A percentile compares a stretch with the other conserved stretches of the same genome.
phyloP scores from a whole-genome alignment of 2,113 vertebrate genomes.

The Pardalotus punctatus region DNA sequence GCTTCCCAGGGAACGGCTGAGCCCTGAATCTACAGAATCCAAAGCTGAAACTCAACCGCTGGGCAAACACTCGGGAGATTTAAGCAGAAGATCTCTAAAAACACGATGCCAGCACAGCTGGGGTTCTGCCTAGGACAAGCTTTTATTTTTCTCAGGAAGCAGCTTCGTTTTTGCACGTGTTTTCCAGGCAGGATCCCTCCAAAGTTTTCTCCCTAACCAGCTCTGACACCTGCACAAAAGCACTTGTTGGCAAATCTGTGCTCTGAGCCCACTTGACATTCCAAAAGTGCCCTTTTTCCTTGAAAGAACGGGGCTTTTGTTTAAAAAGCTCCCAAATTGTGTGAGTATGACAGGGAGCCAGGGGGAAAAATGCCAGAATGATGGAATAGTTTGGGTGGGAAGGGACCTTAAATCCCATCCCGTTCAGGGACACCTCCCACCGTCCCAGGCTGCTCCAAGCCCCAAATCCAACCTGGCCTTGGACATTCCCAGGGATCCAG shows the following conservation, averaged over 20 bases:
- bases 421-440: background rate
- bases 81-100: background rate
- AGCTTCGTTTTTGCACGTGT: background rate
- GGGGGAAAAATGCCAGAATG: background rate
- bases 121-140: background rate
- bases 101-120: accelerated
- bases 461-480: background rate
- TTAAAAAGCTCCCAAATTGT: no score
- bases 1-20: background rate
- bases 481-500: background rate
- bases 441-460: background rate
- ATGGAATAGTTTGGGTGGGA: background rate
- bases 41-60: background rate
- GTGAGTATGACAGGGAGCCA: background rate
- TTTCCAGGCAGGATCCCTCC: background rate
- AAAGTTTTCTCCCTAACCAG: background rate
- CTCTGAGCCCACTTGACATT: background rate
- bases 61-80: background rate
- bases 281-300: background rate
- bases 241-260: background rate
- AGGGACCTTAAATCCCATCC: background rate
- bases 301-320: no score
- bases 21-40: background rate
- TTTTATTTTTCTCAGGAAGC: background rate
- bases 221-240: background rate